Conservation (phyloP, 1,140 invertebrate genomes). For the Penaeus indicus region DNA sequence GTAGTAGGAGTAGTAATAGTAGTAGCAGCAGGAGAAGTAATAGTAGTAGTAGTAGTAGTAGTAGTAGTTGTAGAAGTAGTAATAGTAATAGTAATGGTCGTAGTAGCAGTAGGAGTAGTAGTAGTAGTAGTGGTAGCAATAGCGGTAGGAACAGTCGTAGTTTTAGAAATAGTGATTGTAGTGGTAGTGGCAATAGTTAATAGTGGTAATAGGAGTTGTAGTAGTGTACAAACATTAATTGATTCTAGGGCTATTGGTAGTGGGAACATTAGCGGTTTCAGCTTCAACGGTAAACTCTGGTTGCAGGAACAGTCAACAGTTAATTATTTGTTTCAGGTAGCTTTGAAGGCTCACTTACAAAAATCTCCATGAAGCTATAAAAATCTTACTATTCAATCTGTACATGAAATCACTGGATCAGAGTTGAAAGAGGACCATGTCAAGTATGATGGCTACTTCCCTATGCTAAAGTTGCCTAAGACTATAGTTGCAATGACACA, state of each 20-base stretch:
- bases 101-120: slow-evolving; percentile 14
- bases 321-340: slow-evolving; percentile 48
- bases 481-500: slow-evolving; percentile 1
- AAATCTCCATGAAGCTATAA: slow-evolving; percentile 43
- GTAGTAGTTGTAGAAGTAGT: slow-evolving; percentile 13
- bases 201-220: not conserved
- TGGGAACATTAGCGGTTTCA: slow-evolving; percentile 38
- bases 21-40: not conserved
- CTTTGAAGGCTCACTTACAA: slow-evolving; percentile 54
- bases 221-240: slow-evolving; percentile 50
- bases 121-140: slow-evolving; percentile 23
- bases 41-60: slow-evolving; percentile 33
- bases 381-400: slow-evolving; percentile 59
- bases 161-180: slow-evolving; percentile 33
- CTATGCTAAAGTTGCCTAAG: too few relatives aligned
- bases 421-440: too few relatives aligned
- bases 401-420: slow-evolving; percentile 34
- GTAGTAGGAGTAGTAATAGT: not conserved
- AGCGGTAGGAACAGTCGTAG: slow-evolving; percentile 12
- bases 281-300: slow-evolving; percentile 55
- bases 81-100: slow-evolving; percentile 21
- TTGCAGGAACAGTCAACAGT: slow-evolving; percentile 62
- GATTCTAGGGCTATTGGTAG: slow-evolving; percentile 55
- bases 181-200: slow-evolving; percentile 32
- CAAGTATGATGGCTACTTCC: too few relatives aligned